Conservation (phyloP, 2,888 invertebrate genomes). For the Drosophila anomelani region DNA sequence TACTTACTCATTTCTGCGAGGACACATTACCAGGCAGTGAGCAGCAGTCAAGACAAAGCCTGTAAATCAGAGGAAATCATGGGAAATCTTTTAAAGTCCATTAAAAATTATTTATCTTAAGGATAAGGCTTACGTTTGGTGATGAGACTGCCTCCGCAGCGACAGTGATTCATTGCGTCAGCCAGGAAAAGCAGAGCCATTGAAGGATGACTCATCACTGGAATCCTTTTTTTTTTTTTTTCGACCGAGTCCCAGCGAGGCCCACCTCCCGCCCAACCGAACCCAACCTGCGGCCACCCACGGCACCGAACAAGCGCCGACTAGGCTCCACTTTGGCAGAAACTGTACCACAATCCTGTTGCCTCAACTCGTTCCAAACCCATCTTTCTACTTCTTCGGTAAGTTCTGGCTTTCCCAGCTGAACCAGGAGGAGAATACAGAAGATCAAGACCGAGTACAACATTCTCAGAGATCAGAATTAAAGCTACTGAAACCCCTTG, state of each 20-base stretch:
- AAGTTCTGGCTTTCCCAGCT: background rate
- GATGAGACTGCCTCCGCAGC: conserved; percentile 5
- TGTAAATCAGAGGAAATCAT: background rate
- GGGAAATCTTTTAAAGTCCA: background rate
- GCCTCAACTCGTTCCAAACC: background rate
- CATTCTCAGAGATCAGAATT: background rate
- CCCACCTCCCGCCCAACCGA: no score
- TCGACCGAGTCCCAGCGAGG: no score
- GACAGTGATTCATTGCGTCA: background rate
- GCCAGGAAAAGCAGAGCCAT: conserved; percentile 1
- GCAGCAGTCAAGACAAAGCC: conserved; percentile 7
- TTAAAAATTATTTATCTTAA: no score
- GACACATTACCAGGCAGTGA: background rate
- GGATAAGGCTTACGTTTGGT: background rate
- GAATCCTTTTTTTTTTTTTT: no score
- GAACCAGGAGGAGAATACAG: background rate
- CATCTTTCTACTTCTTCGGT: background rate
- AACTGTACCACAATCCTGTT: background rate
- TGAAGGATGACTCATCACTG: conserved; percentile 2
- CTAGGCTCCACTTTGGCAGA: background rate
- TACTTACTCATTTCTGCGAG: background rate
- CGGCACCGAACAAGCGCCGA: fast-evolving
- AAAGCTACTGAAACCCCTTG: background rate
- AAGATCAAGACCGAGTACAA: background rate
- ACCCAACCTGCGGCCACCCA: background rate